Base-by-base conservation (phyloP, 2,888 invertebrate genomes). In the Nezara viridula region DNA sequence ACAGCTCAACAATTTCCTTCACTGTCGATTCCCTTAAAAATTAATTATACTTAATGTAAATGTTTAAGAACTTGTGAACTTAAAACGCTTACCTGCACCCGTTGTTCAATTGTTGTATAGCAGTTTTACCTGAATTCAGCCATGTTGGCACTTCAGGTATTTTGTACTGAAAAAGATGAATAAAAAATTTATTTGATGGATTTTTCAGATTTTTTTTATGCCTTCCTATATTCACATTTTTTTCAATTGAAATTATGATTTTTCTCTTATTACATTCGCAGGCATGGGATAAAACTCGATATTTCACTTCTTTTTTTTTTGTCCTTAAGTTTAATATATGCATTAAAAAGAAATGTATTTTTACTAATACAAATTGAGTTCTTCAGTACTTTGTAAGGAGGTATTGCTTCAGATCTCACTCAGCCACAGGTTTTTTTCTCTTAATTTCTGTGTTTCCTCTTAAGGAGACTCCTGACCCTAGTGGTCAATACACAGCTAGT, bases 31-130 rank as follows among this genome's bases (percentile, higher is more conserved):
- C 40, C 44, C 44, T 44, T 37, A 9, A 44, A 12, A 44, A 40
- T 40, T 40, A 37, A 81, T 44, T 44, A 81, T 44, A 81, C 44
- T 81, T 44, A 24, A 81, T 81, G 16, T 81, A n/a, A 44, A 1
- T 81, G 12, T 44, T 44, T 44, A 44, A 66, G 66, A 66, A 66
- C 16, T 32, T 81, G 44, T 44, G 40, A 81, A 44, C 81, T 81
- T 81, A 77, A 40, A 40, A 81, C 44, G 81, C 81, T 81, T 81
- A 81, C n/a, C 81, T 44, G 81, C 81, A 81, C 81, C n/a, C 40
- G 12, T 44, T 81, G 32, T 44, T 81, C 32, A 81, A 37, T 81
- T 44, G 81, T 81, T 44, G 44, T 81, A 44, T 21, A 44, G 44
- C 40, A 44, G n/a, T 81, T 40, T 37, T 44, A 81, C 81, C 81